Evolutionary conservation across 2,113 vertebrate species (phyloP).

Genomic region (Acinonyx jubatus): DNA sequence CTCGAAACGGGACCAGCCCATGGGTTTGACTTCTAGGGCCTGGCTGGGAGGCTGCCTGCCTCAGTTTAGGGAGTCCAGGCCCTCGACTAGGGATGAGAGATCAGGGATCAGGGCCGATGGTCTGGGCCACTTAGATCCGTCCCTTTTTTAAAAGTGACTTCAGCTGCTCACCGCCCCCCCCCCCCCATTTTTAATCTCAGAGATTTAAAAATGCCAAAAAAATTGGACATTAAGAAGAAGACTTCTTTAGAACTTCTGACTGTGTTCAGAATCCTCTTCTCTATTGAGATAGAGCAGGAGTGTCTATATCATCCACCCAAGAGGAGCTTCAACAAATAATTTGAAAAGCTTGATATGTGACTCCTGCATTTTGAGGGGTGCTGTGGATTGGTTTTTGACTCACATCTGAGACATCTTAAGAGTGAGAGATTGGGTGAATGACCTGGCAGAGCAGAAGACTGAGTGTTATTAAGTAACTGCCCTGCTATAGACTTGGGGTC

Average conservation of each 20-base stretch:
- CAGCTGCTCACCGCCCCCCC: not conserved
- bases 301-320: not conserved
- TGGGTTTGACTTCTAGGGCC: slow-evolving; percentile 55
- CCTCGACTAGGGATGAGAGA: not conserved
- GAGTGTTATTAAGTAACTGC: not conserved
- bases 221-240: not conserved
- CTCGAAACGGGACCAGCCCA: slow-evolving; percentile 78
- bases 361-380: not conserved
- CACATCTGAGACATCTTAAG: not conserved
- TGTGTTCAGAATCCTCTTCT: not conserved
- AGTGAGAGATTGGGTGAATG: not conserved
- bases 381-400: not conserved
- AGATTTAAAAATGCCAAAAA: not conserved
- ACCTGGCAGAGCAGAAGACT: not conserved
- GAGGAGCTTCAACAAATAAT: not conserved
- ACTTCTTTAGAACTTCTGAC: not conserved
- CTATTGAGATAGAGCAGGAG: not conserved
- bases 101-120: slow-evolving; percentile 57
- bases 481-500: not conserved
- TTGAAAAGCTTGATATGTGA: not conserved
- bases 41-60: slow-evolving; percentile 54
- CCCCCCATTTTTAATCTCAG: not conserved
- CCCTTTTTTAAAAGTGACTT: not conserved
- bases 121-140: slow-evolving; percentile 32
- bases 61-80: slow-evolving; percentile 55